Percentiles rank a stretch among this genome's conserved stretches.
Evolutionary conservation across 2,797 vertebrate genomes (phyloP).

Genomic region (Adrianichthys oophorus): DNA sequence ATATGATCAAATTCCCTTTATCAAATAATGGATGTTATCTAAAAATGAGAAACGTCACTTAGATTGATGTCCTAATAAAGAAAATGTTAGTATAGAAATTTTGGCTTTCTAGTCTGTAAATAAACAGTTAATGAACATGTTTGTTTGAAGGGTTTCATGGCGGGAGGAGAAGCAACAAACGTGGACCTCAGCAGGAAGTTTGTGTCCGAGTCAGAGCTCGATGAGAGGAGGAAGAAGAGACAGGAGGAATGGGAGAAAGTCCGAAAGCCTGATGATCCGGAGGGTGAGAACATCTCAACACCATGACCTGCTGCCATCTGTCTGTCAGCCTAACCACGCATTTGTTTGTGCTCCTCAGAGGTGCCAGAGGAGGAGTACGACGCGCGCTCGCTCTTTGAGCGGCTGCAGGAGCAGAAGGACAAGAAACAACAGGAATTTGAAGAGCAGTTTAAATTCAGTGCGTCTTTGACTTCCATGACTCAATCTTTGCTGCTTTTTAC

Average conservation of each 20-base stretch:
- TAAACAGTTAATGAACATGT: background rate
- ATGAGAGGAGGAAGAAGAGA: constrained; percentile 88
- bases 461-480: constrained; percentile 46
- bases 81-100: background rate
- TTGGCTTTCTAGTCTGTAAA: background rate
- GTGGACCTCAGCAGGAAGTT: constrained; percentile 92
- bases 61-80: no score
- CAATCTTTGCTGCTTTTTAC: no score
- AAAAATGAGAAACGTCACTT: no score
- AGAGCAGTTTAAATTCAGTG: constrained; percentile 99
- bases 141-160: constrained; percentile 77
- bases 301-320: background rate
- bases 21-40: no score
- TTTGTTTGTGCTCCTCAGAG: constrained; percentile 74
- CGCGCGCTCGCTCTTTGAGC: constrained; percentile 88
- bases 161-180: constrained; percentile 71
- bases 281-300: constrained; percentile 76
- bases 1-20: no score
- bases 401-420: constrained; percentile 95
- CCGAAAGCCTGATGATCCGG: constrained; percentile 92
- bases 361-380: constrained; percentile 94
- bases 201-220: constrained; percentile 90
- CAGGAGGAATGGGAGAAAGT: constrained; percentile 99
- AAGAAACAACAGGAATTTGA: constrained; percentile 97
- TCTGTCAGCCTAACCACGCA: background rate